These are phyloP conservation scores for Pedionomus torquatus DNA, from an alignment of 2,113 vertebrate genomes.

Conservation along the genomic window DNA sequence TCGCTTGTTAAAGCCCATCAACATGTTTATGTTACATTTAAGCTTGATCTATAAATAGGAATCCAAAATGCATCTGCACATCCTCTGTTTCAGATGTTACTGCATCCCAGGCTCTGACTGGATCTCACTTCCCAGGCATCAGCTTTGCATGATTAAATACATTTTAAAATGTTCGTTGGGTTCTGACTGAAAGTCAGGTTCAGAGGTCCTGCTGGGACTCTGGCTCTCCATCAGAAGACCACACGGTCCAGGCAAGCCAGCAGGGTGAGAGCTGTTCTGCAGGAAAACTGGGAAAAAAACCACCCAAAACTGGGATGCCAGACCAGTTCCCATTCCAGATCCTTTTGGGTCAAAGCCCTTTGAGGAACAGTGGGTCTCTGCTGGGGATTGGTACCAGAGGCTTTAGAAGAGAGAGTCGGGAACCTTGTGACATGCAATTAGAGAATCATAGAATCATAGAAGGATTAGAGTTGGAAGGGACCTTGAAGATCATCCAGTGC, in stretches of 20 bases:
- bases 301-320: background rate
- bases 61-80: background rate
- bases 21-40: background rate
- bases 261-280: background rate
- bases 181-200: background rate
- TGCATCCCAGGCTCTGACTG: background rate
- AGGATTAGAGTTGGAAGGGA: too few relatives aligned
- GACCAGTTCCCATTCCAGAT: background rate
- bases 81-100: background rate
- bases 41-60: slow-evolving; percentile 6
- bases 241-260: background rate
- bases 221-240: background rate
- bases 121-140: background rate
- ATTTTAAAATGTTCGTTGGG: background rate
- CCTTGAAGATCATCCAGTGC: too few relatives aligned
- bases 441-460: too few relatives aligned
- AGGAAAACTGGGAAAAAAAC: too few relatives aligned
- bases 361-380: background rate
- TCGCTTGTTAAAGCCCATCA: background rate
- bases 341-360: background rate
- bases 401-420: background rate
- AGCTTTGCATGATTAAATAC: background rate
- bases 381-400: background rate
- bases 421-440: background rate
- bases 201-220: background rate